Evolutionary conservation across 2,113 vertebrate genomes (phyloP), one percentile per base, ranked within the genome.

Genomic region (Electrona antarctica): DNA sequence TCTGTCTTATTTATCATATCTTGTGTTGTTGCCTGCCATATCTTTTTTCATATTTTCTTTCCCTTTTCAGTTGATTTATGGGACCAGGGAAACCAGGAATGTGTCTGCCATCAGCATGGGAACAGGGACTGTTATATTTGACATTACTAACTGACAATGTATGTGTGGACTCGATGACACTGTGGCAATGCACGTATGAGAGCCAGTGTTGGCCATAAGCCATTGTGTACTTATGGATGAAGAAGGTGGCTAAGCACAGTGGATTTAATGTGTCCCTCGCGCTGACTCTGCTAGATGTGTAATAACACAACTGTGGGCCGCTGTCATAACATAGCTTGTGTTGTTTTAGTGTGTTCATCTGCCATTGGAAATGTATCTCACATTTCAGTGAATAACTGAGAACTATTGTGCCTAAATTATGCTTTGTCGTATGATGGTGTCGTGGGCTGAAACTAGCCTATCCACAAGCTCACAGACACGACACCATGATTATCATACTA

Each of bases 1-100:
- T 72, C 6, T 55, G 59, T 67, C 66, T 77, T 58, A 67, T 60
- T 51, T 12, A 14, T 74, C 71, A 67, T 29, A 65, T 51, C 69
- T 60, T 60, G 52, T 41, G 73, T 77, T 58, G 69, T 72, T n/a
- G 86, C 88, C 80, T 52, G 81, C 86, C 85, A 88, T 90, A 83
- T 92, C 21, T 2, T 86, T 88, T 89, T 89, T 92, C 90, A 88
- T 89, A 89, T 92, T 92, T 93, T 88, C 71, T 84, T 90, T 92
- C 88, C 75, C 82, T 65, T 96, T 96, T 94, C 95, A 97, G 96
- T 97, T 97, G 95, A 97, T 86, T 80, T 92, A 91, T 91, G 92
- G 90, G 92, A 93, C 88, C 91, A 93, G 90, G 92, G 89, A 94
- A 90, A 90, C 93, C 94, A 86, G 77, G 94, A 95, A 94, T 94